These are phyloP conservation scores for Dasysyrphus albostriatus DNA, from an alignment of 2,888 invertebrate species.

Conservation along the genomic window DNA sequence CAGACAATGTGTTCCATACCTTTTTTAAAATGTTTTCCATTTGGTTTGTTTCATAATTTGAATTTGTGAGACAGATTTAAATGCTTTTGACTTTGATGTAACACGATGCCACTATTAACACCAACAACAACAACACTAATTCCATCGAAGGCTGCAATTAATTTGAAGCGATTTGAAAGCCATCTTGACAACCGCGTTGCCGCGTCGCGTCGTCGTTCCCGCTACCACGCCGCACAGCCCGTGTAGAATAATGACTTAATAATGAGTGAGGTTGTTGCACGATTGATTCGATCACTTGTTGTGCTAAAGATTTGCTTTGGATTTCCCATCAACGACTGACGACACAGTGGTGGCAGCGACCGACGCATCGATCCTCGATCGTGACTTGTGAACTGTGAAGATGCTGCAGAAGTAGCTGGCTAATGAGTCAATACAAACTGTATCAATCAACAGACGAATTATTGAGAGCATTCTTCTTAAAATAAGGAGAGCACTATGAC, in stretches of 20 bases:
- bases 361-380: background rate
- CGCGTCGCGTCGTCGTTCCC: background rate
- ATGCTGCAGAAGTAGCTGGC: conserved; percentile 25
- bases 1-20: conserved; percentile 45
- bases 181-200: conserved; percentile 41
- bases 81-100: conserved; percentile 27
- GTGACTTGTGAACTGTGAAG: conserved; percentile 24
- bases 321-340: background rate
- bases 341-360: background rate
- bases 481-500: conserved; percentile 26
- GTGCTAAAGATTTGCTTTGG: conserved; percentile 33
- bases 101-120: conserved; percentile 19
- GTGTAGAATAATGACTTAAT: conserved; percentile 51
- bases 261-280: conserved; percentile 66
- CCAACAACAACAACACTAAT: conserved; percentile 32
- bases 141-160: conserved; percentile 56
- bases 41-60: conserved; percentile 20
- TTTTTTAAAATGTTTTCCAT: conserved; percentile 7
- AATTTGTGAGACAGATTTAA: conserved; percentile 43
- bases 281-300: conserved; percentile 61
- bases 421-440: conserved; percentile 26
- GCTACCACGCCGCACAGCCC: background rate
- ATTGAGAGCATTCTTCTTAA: conserved; percentile 36
- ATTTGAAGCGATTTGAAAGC: conserved; percentile 50
- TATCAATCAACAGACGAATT: conserved; percentile 25